A percentile compares a stretch with the other conserved stretches of the same genome.
Evolutionary conservation across 2,888 invertebrate genomes (phyloP).

Genomic region (Polydrusus tereticollis): DNA sequence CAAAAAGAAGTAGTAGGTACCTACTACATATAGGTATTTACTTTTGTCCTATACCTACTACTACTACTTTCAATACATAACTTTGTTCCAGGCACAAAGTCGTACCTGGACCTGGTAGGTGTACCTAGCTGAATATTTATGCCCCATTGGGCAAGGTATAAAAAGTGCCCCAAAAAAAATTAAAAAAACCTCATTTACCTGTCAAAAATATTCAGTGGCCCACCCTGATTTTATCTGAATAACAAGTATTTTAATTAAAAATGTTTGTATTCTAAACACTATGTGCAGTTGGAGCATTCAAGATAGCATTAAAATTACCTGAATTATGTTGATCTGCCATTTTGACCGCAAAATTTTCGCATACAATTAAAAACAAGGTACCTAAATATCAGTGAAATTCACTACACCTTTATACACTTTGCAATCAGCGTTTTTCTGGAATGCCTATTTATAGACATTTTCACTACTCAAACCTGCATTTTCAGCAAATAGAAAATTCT

Average conservation of each 20-base stretch:
- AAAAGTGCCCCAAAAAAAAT: neutral
- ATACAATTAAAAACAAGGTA: conserved; percentile 20
- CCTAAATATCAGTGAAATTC: conserved; percentile 9
- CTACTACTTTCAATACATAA: no score
- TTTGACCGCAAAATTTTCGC: conserved; percentile 58
- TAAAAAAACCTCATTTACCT: conserved; percentile 20
- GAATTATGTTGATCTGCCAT: conserved; percentile 79
- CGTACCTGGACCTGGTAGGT: no score
- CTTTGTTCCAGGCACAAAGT: no score
- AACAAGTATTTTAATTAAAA: conserved; percentile 24
- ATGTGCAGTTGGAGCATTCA: neutral
- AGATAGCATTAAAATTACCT: conserved; percentile 50
- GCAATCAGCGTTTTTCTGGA: conserved; percentile 6
- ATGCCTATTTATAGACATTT: conserved; percentile 26
- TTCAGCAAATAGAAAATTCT: neutral
- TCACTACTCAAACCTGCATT: conserved; percentile 5
- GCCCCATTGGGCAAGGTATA: no score
- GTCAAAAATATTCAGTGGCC: conserved; percentile 29
- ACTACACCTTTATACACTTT: conserved; percentile 8
- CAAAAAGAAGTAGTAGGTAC: no score
- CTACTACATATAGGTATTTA: no score
- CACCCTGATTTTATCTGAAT: conserved; percentile 38
- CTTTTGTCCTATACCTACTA: no score
- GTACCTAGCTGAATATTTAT: no score
- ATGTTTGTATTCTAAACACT: neutral